These are phyloP conservation scores for Hedya salicella DNA, from an alignment of 2,888 invertebrate genomes.

Conservation along the genomic window DNA sequence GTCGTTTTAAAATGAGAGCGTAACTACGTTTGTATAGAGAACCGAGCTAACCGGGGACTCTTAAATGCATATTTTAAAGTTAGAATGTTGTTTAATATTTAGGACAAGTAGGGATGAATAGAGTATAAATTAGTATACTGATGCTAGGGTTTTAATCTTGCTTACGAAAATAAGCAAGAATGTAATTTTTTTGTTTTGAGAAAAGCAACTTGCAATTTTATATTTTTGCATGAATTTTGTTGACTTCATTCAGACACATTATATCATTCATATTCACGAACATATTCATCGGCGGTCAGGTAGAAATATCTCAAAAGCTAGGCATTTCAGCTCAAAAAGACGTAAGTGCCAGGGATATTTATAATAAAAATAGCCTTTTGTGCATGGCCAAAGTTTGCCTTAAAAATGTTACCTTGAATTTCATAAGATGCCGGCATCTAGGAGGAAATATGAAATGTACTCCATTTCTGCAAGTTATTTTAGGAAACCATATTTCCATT, in stretches of 20 bases:
- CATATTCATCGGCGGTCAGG: neutral
- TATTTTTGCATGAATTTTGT: neutral
- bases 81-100: too few species aligned
- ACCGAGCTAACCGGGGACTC: too few species aligned
- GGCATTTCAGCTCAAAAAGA: neutral
- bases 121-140: too few species aligned
- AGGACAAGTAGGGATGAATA: too few species aligned
- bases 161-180: too few species aligned
- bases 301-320: neutral
- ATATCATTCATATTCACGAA: neutral
- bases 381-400: neutral
- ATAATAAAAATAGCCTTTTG: neutral
- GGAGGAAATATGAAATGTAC: slow-evolving; percentile 38
- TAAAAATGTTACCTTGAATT: slow-evolving; percentile 38
- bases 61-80: too few species aligned
- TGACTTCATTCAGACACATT: neutral
- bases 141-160: too few species aligned
- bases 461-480: slow-evolving; percentile 37
- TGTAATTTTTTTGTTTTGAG: too few species aligned
- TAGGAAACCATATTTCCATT: slow-evolving; percentile 25
- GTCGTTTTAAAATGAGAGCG: too few species aligned
- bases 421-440: slow-evolving; percentile 31
- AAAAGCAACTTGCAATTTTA: too few species aligned
- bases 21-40: too few species aligned
- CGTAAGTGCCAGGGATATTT: neutral